Percentiles rank a stretch among this genome's conserved stretches.
These are phyloP conservation scores for Andrena flavipes DNA, from an alignment of 2,888 invertebrate genomes.

Conservation along the genomic window DNA sequence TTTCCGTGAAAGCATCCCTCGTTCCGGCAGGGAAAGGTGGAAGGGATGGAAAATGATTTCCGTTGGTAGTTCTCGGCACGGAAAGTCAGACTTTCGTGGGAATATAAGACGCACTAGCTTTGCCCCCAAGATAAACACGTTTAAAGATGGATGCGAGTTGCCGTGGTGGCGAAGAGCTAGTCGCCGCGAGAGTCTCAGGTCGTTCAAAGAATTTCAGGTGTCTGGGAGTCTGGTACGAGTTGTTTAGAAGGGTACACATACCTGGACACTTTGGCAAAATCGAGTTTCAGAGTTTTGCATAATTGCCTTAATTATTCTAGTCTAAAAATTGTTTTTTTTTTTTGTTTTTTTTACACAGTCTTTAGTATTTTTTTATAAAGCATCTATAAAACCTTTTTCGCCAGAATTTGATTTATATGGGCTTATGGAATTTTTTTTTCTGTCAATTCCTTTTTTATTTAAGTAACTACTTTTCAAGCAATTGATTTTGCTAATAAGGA, in stretches of 20 bases:
- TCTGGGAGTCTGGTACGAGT: background rate
- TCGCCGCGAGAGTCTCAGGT: background rate
- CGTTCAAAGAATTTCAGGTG: background rate
- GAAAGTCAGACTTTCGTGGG: slow-evolving; percentile 21
- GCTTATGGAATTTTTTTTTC: too few relatives aligned
- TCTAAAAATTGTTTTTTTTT: too few relatives aligned
- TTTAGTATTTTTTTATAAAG: too few relatives aligned
- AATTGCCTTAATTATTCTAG: too few relatives aligned
- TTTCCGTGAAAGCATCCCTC: slow-evolving; percentile 47
- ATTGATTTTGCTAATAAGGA: too few relatives aligned
- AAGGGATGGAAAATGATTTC: slow-evolving; percentile 46
- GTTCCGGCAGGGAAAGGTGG: background rate
- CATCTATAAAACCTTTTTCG: too few relatives aligned
- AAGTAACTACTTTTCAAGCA: too few relatives aligned
- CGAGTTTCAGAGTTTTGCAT: too few relatives aligned
- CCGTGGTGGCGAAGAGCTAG: background rate
- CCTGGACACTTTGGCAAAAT: background rate
- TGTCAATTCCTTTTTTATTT: too few relatives aligned
- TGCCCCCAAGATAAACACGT: slow-evolving; percentile 27
- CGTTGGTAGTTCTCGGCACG: slow-evolving; percentile 26
- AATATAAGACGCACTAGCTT: slow-evolving; percentile 30
- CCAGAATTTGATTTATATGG: too few relatives aligned
- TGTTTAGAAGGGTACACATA: background rate
- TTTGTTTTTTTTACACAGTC: too few relatives aligned
- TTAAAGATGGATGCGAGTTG: slow-evolving; percentile 26